A percentile compares a stretch with the other conserved stretches of the same genome.
Evolutionary conservation across 2,888 invertebrate species (phyloP).

Genomic region (Drosophila nr. fundita): DNA sequence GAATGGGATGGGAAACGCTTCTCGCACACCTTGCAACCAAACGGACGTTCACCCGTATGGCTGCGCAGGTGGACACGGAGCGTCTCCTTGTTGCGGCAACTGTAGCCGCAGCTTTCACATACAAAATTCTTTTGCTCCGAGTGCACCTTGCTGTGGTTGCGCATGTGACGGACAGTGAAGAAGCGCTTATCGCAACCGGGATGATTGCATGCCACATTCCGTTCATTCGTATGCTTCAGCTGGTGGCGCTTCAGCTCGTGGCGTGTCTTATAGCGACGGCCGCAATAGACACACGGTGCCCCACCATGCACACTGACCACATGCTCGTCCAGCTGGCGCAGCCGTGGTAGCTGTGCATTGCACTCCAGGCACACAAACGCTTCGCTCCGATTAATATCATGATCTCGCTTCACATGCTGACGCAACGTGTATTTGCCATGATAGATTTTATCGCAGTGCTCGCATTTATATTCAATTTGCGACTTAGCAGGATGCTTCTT

Average conservation of each 20-base stretch:
- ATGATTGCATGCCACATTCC: constrained; percentile 68
- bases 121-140: constrained; percentile 76
- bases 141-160: constrained; percentile 73
- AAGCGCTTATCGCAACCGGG: constrained; percentile 78
- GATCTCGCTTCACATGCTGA: constrained; percentile 65
- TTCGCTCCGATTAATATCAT: constrained; percentile 35
- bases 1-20: constrained; percentile 77
- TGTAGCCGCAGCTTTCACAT: constrained; percentile 80
- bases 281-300: constrained; percentile 61
- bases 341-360: constrained; percentile 53
- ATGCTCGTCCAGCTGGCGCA: constrained; percentile 67
- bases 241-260: constrained; percentile 77
- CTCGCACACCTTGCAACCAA: constrained; percentile 71
- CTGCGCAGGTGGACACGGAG: constrained; percentile 76
- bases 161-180: constrained; percentile 69
- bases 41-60: constrained; percentile 81
- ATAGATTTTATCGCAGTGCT: constrained; percentile 65
- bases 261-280: constrained; percentile 70
- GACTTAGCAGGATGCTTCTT: constrained; percentile 16
- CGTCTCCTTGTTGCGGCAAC: constrained; percentile 75
- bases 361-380: constrained; percentile 65
- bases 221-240: constrained; percentile 67
- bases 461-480: constrained; percentile 56
- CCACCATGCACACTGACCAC: constrained; percentile 66
- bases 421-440: constrained; percentile 61